A percentile compares a stretch with the other conserved stretches of the same genome.
These are phyloP conservation scores for Solenopsis fugax DNA, from an alignment of 1,140 invertebrate genomes.

Conservation along the genomic window DNA sequence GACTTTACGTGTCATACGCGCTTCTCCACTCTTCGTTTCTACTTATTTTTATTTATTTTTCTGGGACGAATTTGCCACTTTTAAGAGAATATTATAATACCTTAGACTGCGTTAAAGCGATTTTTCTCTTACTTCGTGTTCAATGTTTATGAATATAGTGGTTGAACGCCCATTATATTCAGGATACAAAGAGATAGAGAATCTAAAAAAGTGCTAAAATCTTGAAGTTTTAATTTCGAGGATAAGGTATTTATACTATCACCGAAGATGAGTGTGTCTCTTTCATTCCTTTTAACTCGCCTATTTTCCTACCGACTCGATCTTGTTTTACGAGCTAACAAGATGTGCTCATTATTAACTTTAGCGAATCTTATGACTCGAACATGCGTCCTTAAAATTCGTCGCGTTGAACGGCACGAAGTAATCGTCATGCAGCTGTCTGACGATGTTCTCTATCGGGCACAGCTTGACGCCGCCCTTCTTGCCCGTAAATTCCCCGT, in stretches of 20 bases:
- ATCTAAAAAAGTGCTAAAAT: conserved; percentile 41
- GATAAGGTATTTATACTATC: neutral
- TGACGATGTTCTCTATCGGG: conserved; percentile 94
- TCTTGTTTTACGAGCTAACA: neutral
- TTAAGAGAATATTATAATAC: neutral
- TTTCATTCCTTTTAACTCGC: conserved; percentile 40
- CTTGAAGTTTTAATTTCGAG: conserved; percentile 24
- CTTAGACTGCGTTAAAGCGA: conserved; percentile 10
- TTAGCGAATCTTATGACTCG: conserved; percentile 70
- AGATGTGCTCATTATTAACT: neutral
- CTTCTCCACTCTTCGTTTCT: conserved; percentile 5
- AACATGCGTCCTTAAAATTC: conserved; percentile 95
- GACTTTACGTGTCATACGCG: neutral
- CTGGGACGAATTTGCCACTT: neutral
- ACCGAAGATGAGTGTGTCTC: conserved; percentile 25
- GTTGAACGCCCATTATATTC: conserved; percentile 9
- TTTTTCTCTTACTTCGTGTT: neutral
- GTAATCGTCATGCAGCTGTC: conserved; percentile 95
- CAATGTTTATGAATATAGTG: neutral
- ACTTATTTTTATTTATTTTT: neutral
- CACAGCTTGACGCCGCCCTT: conserved; percentile 89
- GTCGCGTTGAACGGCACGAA: conserved; percentile 92
- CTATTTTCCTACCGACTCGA: neutral
- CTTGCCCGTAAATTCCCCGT: conserved; percentile 82
- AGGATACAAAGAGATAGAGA: conserved; percentile 30